Conservation (phyloP, 92 coral and sea anemone species). For the Virgularia gustaviana region DNA sequence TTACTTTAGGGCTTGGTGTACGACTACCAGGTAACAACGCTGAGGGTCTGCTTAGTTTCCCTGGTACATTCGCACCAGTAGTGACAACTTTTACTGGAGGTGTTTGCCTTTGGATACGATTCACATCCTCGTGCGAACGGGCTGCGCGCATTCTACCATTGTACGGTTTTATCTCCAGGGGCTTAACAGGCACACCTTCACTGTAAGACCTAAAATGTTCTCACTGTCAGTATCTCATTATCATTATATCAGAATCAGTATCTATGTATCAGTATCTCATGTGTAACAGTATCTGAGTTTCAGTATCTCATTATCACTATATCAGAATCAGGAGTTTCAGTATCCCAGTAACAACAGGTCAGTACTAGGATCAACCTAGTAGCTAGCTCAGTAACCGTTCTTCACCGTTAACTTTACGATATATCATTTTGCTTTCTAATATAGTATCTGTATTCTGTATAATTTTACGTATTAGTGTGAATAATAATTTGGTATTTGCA, state of each 20-base stretch:
- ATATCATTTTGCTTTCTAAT: too few relatives aligned
- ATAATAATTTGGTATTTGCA: conserved; percentile 6
- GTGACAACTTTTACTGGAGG: conserved; percentile 22
- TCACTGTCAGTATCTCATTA: too few relatives aligned
- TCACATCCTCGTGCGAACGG: conserved; percentile 20
- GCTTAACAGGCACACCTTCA: conserved; percentile 66
- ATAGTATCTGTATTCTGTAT: too few relatives aligned
- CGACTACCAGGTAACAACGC: neutral
- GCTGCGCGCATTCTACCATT: neutral
- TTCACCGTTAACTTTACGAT: too few relatives aligned
- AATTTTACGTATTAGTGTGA: too few relatives aligned
- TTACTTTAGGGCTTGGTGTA: conserved; percentile 9
- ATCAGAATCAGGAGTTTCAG: too few relatives aligned
- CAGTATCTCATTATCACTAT: too few relatives aligned
- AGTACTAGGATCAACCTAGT: too few relatives aligned
- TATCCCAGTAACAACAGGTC: too few relatives aligned
- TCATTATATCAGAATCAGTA: neutral
- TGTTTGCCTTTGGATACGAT: neutral
- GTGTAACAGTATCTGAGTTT: too few relatives aligned
- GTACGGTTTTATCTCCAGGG: conserved; percentile 4
- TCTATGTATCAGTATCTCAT: too few relatives aligned
- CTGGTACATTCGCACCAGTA: conserved; percentile 17
- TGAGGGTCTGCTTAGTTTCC: neutral
- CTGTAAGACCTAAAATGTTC: conserved; percentile 73
- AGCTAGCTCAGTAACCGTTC: too few relatives aligned